phyloP scores from a whole-genome alignment of 2,113 vertebrate species.

The Perccottus glenii region DNA sequence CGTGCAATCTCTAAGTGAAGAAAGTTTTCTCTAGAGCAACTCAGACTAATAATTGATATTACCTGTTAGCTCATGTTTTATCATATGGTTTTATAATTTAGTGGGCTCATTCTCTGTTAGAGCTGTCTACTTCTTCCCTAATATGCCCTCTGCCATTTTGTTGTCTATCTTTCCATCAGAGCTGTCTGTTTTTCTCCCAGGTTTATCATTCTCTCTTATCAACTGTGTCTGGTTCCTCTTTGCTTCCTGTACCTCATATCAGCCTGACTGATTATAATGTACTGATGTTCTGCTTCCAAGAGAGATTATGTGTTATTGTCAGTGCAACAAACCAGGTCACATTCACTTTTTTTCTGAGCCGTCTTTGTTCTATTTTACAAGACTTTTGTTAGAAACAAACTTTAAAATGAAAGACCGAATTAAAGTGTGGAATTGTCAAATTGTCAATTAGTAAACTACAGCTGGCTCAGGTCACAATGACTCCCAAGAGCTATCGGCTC shows the following conservation, averaged over 20 bases:
- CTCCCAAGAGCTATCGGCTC: constrained; percentile 35
- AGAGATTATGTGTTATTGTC: constrained; percentile 39
- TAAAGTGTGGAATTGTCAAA: constrained; percentile 13
- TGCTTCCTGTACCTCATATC: constrained; percentile 66
- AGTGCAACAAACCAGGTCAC: constrained; percentile 37
- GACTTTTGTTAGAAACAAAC: neutral
- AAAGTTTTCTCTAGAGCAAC: constrained; percentile 2
- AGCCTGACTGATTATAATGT: constrained; percentile 54
- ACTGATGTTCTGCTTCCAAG: constrained; percentile 39
- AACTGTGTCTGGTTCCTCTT: constrained; percentile 51
- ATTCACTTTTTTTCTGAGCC: too few species aligned
- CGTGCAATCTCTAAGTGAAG: constrained; percentile 11
- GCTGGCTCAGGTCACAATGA: constrained; percentile 45
- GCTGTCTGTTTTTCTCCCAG: constrained; percentile 59
- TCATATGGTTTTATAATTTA: neutral
- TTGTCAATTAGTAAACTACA: constrained; percentile 25
- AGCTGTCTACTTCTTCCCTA: constrained; percentile 28
- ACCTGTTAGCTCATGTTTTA: neutral
- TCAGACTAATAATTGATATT: neutral
- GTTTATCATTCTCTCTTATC: constrained; percentile 68
- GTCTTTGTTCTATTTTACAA: neutral
- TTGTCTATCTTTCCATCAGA: constrained; percentile 63
- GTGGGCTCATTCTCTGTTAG: constrained; percentile 3
- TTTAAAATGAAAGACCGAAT: constrained; percentile 18
- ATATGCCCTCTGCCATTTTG: constrained; percentile 41